Conservation (phyloP, 2,797 vertebrate species). For the Acipenser ruthenus region DNA sequence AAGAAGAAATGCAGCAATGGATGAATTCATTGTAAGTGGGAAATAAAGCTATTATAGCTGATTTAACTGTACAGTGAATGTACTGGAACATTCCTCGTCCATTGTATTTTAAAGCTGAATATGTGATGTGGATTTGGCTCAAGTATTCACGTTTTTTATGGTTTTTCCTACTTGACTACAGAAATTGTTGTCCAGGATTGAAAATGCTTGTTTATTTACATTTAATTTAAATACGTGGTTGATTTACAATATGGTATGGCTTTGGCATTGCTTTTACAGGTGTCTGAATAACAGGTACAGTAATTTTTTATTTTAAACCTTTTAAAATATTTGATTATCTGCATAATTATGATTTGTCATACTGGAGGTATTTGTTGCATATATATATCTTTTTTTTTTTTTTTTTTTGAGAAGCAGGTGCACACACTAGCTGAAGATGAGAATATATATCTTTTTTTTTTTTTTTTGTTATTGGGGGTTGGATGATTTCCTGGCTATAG, state of each 20-base stretch:
- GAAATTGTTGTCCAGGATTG: conserved; percentile 4
- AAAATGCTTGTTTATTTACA: not conserved
- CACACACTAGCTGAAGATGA: no score
- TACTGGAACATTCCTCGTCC: not conserved
- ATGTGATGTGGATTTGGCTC: not conserved
- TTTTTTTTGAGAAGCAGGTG: not conserved
- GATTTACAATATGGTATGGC: not conserved
- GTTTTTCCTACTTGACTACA: not conserved
- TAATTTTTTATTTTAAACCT: not conserved
- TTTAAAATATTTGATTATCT: not conserved
- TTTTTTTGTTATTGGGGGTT: no score
- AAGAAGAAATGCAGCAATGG: conserved; percentile 61
- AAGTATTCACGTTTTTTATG: not conserved
- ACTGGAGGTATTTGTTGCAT: no score
- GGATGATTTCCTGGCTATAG: no score
- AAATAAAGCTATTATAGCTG: conserved; percentile 19
- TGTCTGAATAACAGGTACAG: conserved; percentile 8
- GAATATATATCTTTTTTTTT: no score
- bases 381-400: not conserved
- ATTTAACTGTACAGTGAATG: not conserved
- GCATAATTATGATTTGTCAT: not conserved
- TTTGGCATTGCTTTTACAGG: conserved; percentile 3
- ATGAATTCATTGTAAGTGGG: conserved; percentile 61
- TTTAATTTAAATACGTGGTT: not conserved
- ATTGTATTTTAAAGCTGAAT: not conserved